Evolutionary conservation across 2,797 vertebrate genomes (phyloP).

Genomic region (Sebastes kiyomatsui): DNA sequence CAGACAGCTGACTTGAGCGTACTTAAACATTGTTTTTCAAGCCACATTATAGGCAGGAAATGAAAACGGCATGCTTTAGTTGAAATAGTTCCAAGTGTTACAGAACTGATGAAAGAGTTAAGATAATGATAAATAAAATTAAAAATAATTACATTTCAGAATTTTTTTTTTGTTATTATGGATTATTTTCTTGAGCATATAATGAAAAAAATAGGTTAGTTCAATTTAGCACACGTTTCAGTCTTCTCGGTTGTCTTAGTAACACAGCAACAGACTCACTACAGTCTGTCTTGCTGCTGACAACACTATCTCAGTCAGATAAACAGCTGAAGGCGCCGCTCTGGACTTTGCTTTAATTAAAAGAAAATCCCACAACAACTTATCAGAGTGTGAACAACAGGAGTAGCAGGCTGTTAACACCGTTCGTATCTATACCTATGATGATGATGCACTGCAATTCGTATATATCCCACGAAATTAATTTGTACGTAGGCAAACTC

Average conservation of each 20-base stretch:
- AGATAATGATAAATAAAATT: background rate
- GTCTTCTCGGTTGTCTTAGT: background rate
- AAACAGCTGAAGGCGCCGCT: background rate
- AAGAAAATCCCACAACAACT: background rate
- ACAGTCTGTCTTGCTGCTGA: background rate
- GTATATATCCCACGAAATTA: background rate
- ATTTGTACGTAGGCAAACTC: background rate
- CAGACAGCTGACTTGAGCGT: background rate
- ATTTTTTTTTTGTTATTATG: background rate
- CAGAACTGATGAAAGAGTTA: background rate
- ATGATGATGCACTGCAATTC: background rate
- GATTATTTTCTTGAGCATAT: background rate
- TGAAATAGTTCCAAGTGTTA: background rate
- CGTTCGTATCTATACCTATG: background rate
- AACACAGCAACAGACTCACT: background rate
- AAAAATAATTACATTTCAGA: background rate
- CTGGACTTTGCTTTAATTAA: background rate
- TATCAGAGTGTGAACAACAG: background rate
- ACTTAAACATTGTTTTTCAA: background rate
- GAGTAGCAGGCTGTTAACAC: background rate
- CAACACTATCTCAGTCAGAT: background rate
- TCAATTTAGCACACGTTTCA: background rate
- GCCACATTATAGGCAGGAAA: conserved; percentile 1
- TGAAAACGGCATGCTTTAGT: background rate
- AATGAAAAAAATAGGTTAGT: background rate